Percentiles rank a stretch among this genome's conserved stretches.
phyloP scores from a whole-genome alignment of 2,888 invertebrate genomes.

The Pterostichus madidus region DNA sequence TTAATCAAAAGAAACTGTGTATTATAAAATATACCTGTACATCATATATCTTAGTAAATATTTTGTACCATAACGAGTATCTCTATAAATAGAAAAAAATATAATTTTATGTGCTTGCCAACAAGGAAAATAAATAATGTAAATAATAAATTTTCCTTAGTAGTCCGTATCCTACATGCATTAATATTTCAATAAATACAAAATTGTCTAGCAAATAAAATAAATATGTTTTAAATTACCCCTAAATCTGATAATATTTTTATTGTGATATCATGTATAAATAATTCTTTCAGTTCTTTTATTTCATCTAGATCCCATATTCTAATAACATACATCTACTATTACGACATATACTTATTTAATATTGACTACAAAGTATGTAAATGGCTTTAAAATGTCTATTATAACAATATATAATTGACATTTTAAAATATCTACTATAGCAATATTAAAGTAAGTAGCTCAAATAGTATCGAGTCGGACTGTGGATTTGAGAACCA shows the following conservation, averaged over 20 bases:
- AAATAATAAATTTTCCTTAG: neutral
- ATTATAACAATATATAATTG: too few species aligned
- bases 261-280: slow-evolving; percentile 8
- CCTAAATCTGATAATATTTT: neutral
- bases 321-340: neutral
- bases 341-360: neutral
- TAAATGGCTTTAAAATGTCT: neutral
- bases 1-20: too few species aligned
- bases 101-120: neutral
- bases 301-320: neutral
- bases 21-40: too few species aligned
- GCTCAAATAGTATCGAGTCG: too few species aligned
- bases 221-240: neutral
- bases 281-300: neutral
- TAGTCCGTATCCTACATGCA: neutral
- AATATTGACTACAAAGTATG: neutral
- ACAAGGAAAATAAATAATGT: neutral
- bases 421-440: neutral
- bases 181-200: slow-evolving; percentile 27
- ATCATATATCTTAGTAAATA: neutral
- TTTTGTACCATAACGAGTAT: neutral
- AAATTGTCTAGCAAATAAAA: slow-evolving; percentile 17
- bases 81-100: slow-evolving; percentile 1
- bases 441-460: too few species aligned
- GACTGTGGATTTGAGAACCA: too few species aligned